Evolutionary conservation across 2,797 vertebrate species (phyloP), one percentile per base, ranked within the genome.

Genomic region (Aplochiton taeniatus): DNA sequence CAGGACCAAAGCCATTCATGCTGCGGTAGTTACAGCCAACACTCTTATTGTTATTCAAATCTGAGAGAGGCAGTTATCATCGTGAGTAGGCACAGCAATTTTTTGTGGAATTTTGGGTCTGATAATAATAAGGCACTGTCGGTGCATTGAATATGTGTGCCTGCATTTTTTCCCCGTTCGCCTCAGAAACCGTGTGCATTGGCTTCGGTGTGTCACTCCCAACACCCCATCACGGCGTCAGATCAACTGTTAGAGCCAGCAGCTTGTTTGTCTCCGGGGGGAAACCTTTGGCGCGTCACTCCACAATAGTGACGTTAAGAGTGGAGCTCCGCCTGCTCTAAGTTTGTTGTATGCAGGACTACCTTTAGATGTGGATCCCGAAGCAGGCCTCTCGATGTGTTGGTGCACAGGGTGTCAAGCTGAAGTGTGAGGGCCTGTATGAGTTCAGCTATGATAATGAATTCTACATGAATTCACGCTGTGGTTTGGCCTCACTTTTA

Each of bases 381-480:
- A n/a, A n/a, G n/a, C n/a, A n/a, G n/a, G n/a, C n/a, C n/a, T n/a
- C n/a, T n/a, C n/a, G 63, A 65, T 61, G 41, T 46, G 31, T 0
- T 0, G 16, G 10, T 20, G 19, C 43, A 4, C 8, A 51, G 4
- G 48, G 48, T 55, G 7, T 12, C 20, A 63, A 5, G 8, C n/a
- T n/a, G 42, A 43, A 68, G 5, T 18, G n/a, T 47, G 41, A 6
- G 31, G n/a, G 47, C 8, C 48, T 17, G 7, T 12, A 63, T 67
- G 51, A 31, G 11, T 61, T 56, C 20, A 58, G 43, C 45, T 3
- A 31, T 50, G 4, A 48, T 13, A 9, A 68, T 72, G 62, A 70
- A 68, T 56, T 59, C 16, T 53, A 43, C 56, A 61, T 72, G 41
- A 74, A 54, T 17, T 62, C 42, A 65, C 51, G 58, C 47, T 65